Conservation (phyloP, 2,888 invertebrate species). For the Corbicula japonica region DNA sequence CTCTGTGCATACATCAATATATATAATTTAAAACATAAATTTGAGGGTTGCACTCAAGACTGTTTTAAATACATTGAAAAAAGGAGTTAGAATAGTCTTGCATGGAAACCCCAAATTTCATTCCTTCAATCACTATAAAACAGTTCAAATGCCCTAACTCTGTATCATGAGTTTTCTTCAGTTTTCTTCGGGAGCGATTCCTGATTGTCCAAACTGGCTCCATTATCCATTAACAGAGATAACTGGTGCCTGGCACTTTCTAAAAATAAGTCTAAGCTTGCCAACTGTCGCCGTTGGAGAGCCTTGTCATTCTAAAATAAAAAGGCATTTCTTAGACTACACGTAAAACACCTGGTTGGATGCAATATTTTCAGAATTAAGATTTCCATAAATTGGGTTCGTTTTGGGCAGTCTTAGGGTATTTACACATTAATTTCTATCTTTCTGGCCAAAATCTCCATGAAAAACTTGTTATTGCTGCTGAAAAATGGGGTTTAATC, state of each 20-base stretch:
- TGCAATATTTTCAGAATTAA: too few species aligned
- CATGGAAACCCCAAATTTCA: neutral
- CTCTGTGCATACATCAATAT: too few species aligned
- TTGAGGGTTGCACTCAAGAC: neutral
- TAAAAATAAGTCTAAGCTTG: constrained; percentile 79
- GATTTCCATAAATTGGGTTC: too few species aligned
- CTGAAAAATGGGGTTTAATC: too few species aligned
- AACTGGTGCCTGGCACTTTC: constrained; percentile 79
- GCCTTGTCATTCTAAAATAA: constrained; percentile 74
- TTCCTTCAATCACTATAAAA: neutral
- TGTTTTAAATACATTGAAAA: neutral
- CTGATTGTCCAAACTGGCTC: constrained; percentile 1
- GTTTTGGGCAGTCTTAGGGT: too few species aligned
- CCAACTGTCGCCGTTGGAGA: constrained; percentile 74
- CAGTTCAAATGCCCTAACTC: neutral
- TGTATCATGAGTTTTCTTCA: constrained; percentile 1
- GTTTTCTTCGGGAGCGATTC: neutral
- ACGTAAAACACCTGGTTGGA: too few species aligned
- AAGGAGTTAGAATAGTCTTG: neutral
- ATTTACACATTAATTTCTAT: too few species aligned
- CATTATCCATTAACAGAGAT: constrained; percentile 64
- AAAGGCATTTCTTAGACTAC: too few species aligned
- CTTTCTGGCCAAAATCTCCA: too few species aligned
- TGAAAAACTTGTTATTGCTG: too few species aligned
- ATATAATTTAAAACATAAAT: neutral